Conservation (phyloP, 2,797 vertebrate genomes). For the Rhadinocentrus ornatus region DNA sequence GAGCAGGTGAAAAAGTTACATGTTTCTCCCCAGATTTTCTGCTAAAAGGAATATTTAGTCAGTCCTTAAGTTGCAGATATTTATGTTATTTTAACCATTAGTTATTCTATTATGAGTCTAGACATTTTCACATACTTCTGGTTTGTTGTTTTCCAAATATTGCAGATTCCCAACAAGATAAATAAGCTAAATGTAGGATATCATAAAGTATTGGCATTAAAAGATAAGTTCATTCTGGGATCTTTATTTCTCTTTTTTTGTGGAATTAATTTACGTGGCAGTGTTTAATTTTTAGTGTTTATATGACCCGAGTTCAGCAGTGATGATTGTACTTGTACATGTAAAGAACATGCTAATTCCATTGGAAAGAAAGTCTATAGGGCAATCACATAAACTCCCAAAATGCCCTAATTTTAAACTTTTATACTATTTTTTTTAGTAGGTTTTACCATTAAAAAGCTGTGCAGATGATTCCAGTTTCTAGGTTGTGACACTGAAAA, state of each 20-base stretch:
- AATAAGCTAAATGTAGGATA: conserved; percentile 17
- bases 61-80: conserved; percentile 60
- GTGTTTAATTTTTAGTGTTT: neutral
- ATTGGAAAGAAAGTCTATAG: no score
- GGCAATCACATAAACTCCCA: no score
- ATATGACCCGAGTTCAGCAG: neutral
- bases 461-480: neutral
- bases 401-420: no score
- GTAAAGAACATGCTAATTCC: no score
- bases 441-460: neutral
- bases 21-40: conserved; percentile 41
- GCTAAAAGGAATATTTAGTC: conserved; percentile 58
- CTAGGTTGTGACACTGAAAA: neutral
- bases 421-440: neutral
- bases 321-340: no score
- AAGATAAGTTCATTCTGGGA: neutral
- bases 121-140: no score
- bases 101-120: no score
- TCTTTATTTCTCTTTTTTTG: no score
- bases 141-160: conserved; percentile 43
- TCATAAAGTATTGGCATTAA: conserved; percentile 14
- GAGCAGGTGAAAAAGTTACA: conserved; percentile 53
- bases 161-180: conserved; percentile 14
- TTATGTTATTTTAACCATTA: conserved; percentile 55
- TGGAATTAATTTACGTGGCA: no score